phyloP scores from a whole-genome alignment of 2,797 vertebrate species.

The Sebastes trivittatus region DNA sequence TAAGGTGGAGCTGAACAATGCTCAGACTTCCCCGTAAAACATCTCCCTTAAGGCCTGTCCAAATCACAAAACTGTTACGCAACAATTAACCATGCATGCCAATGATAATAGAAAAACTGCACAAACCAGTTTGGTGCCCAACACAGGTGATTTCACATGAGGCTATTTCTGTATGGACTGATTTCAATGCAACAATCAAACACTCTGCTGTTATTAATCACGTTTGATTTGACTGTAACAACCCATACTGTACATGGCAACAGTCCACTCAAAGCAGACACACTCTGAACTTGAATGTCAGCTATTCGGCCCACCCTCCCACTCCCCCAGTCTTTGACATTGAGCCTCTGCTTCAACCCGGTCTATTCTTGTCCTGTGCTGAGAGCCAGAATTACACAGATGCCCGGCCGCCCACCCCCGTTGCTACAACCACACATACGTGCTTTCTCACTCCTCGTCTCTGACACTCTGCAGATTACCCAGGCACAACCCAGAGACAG shows the following conservation, averaged over 20 bases:
- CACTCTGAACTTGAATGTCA: conserved; percentile 63
- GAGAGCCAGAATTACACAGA: conserved; percentile 70
- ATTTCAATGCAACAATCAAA: not conserved
- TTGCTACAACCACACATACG: conserved; percentile 42
- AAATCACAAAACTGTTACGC: conserved; percentile 50
- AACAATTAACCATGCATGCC: conserved; percentile 19
- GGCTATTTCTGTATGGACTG: not conserved
- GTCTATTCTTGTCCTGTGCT: conserved; percentile 74
- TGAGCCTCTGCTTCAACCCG: conserved; percentile 63
- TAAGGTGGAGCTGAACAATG: conserved; percentile 79
- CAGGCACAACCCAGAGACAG: conserved; percentile 15
- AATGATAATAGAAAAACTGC: not conserved
- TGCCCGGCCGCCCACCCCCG: conserved; percentile 48
- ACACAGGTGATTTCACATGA: not conserved
- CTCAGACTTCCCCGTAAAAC: conserved; percentile 40
- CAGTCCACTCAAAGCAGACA: conserved; percentile 36
- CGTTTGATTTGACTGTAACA: conserved; percentile 2
- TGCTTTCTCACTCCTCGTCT: conserved; percentile 26
- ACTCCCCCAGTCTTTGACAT: conserved; percentile 62
- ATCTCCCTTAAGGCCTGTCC: conserved; percentile 27
- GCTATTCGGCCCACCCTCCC: conserved; percentile 35
- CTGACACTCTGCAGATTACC: conserved; percentile 8
- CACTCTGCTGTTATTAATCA: not conserved
- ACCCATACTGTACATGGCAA: conserved; percentile 28
- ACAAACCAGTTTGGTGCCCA: not conserved